Base-by-base conservation (phyloP, 2,888 invertebrate genomes). In the Drosophila lutescens region DNA sequence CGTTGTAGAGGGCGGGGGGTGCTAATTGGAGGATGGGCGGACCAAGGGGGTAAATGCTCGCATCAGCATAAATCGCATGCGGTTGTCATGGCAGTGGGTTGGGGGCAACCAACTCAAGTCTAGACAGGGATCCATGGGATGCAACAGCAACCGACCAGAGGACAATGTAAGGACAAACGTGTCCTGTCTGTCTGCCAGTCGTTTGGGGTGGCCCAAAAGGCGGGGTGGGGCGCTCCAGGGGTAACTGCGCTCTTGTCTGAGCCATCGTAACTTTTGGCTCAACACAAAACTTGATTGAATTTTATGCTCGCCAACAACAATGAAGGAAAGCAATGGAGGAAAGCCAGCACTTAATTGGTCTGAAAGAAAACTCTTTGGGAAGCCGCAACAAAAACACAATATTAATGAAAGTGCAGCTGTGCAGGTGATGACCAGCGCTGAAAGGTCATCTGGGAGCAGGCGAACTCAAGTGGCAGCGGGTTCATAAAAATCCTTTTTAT, bases 161-260 rank as follows among this genome's bases (percentile, higher is more conserved):
- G 85, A 89, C 89, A 88, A 73, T 76, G 62, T 82, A 89, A 86
- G 85, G 85, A 89, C 85, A 83, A 86, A 79, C 84, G 86, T 82
- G 77, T 67, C 65, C 79, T 77, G 63, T 61, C 61, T 84, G 81
- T 59, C 85, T 81, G 63, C 32, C 40, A n/a, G 38, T 32, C 32
- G 13, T 20, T 12, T n/a, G n/a, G n/a, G 47, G 12, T 26, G 32
- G 20, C 15, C n/a, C 5, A 7, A 10, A 13, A 13, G 15, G 26
- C 2, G n/a, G 4, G n/a, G 30, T 13, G 41, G 47, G 44, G 32
- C 1, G n/a, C 5, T 15, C 20, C n/a, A 47, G 54, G 70, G 57
- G 71, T 50, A 44, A 57, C 50, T 71, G 72, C 59, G 46, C 54
- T 32, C 65, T 58, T 43, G 62, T 63, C 62, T 65, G 62, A 63